Evolutionary conservation across 2,797 vertebrate species (phyloP).

Genomic region (Fratercula arctica): DNA sequence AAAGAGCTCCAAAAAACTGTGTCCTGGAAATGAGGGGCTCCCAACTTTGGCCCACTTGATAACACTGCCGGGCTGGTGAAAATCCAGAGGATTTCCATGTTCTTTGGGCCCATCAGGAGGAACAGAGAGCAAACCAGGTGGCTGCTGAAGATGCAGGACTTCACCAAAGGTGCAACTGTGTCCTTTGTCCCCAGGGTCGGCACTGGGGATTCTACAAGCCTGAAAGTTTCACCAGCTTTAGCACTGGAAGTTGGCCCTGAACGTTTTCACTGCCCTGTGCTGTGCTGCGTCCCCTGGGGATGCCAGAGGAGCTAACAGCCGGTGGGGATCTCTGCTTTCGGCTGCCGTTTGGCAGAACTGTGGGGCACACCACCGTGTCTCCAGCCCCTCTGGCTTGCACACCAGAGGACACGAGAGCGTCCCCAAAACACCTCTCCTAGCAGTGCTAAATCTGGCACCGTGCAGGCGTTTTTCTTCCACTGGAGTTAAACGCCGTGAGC

Average conservation of each 20-base stretch:
- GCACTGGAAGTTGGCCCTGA: not conserved
- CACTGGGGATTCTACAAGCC: not conserved
- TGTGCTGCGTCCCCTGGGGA: not conserved
- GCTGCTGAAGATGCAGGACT: not conserved
- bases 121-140: not conserved
- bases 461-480: not conserved
- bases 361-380: fast-evolving
- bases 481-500: fast-evolving
- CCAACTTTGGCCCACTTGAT: fast-evolving
- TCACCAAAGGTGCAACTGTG: not conserved
- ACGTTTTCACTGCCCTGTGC: too few relatives aligned
- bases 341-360: not conserved
- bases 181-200: not conserved
- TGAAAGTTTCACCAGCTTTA: not conserved
- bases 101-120: not conserved
- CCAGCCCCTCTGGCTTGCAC: not conserved
- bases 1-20: not conserved
- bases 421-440: not conserved
- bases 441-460: too few relatives aligned
- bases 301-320: fast-evolving
- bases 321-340: fast-evolving
- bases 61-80: not conserved
- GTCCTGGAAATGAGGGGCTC: not conserved
- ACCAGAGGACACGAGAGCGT: too few relatives aligned
- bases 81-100: not conserved